These are phyloP conservation scores for Ibidorhyncha struthersii DNA, from an alignment of 2,113 vertebrate species.

Conservation along the genomic window DNA sequence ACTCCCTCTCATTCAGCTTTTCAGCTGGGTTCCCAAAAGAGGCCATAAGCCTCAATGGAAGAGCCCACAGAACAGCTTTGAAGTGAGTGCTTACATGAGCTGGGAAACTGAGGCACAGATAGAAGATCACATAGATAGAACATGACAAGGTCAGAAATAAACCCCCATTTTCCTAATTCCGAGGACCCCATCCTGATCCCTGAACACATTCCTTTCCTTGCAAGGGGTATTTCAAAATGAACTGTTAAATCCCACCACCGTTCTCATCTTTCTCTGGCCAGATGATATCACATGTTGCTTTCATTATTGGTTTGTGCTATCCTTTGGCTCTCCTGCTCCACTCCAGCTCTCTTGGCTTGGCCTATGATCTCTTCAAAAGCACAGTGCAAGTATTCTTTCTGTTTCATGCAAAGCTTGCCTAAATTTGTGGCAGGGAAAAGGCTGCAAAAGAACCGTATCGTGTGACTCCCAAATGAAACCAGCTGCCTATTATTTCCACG, in stretches of 20 bases:
- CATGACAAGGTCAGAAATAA: background rate
- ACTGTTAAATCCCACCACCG: background rate
- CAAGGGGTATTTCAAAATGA: background rate
- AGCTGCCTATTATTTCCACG: background rate
- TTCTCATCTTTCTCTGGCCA: constrained; percentile 18
- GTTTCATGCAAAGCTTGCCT: background rate
- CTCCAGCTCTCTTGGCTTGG: background rate
- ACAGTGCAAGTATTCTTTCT: background rate
- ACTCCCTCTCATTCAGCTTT: background rate
- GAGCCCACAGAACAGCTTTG: background rate
- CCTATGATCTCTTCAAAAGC: background rate
- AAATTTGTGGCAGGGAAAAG: background rate
- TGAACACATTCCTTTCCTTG: background rate
- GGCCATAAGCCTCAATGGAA: background rate
- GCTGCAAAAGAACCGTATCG: background rate
- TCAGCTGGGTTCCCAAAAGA: background rate
- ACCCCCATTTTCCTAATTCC: background rate
- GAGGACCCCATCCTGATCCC: background rate
- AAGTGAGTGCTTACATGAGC: fast-evolving
- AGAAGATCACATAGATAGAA: background rate
- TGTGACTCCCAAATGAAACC: constrained; percentile 27
- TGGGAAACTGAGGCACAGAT: background rate
- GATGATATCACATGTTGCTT: background rate
- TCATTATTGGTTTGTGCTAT: constrained; percentile 2
- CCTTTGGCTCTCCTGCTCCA: constrained; percentile 7